phyloP scores from a whole-genome alignment of 2,797 vertebrate genomes.

The Bovichtus variegatus region DNA sequence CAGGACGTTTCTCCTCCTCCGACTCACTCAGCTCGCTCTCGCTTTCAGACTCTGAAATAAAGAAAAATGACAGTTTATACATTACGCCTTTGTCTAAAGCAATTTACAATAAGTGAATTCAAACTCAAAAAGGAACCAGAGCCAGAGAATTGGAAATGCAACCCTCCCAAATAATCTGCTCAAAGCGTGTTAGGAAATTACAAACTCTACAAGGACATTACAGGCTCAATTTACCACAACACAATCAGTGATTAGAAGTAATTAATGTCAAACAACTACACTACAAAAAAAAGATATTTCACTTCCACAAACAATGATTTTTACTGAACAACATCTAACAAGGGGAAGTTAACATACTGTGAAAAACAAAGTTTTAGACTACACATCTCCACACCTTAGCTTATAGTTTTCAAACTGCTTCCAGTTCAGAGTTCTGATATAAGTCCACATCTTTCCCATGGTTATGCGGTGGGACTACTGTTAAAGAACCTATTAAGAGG shows the following conservation, averaged over 20 bases:
- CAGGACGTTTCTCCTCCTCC: constrained; percentile 69
- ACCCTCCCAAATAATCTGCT: neutral
- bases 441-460: neutral
- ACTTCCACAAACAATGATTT: neutral
- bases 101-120: neutral
- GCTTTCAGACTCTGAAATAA: constrained; percentile 80
- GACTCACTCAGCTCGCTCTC: constrained; percentile 81
- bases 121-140: neutral
- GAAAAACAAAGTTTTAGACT: neutral
- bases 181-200: neutral
- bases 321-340: neutral
- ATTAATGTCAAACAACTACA: neutral
- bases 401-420: neutral
- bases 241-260: no score
- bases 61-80: neutral
- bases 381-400: neutral
- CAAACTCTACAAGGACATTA: neutral
- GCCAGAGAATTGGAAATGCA: no score
- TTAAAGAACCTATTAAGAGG: neutral
- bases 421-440: no score
- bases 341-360: neutral
- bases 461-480: neutral
- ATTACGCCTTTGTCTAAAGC: neutral
- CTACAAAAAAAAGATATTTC: neutral
- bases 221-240: neutral